These are phyloP conservation scores for Thymelicus acteon DNA, from an alignment of 2,888 invertebrate species.

Conservation along the genomic window DNA sequence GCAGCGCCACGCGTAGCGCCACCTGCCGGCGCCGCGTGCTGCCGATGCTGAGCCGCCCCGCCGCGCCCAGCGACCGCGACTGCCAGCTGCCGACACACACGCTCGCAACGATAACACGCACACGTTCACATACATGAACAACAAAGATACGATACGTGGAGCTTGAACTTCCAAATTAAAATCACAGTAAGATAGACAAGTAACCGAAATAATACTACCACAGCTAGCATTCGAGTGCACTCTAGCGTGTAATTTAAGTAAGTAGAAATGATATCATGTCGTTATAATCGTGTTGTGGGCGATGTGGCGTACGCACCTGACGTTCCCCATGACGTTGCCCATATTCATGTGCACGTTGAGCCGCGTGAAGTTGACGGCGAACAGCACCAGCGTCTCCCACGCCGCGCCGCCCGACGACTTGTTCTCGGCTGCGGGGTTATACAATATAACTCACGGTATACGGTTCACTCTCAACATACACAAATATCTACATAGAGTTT, in stretches of 20 bases:
- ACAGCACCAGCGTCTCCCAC: slow-evolving; percentile 98
- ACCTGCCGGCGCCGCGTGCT: slow-evolving; percentile 97
- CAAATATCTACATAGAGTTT: too few species aligned
- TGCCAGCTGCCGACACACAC: slow-evolving; percentile 87
- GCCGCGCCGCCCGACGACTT: slow-evolving; percentile 86
- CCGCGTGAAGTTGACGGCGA: slow-evolving; percentile 97
- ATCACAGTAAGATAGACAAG: too few species aligned
- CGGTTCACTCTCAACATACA: too few species aligned
- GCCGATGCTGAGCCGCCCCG: slow-evolving; percentile 96
- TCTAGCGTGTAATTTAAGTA: too few species aligned
- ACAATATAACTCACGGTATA: too few species aligned
- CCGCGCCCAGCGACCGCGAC: slow-evolving; percentile 95
- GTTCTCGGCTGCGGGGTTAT: slow-evolving; percentile 39
- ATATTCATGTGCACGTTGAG: slow-evolving; percentile 99
- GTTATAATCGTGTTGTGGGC: too few species aligned
- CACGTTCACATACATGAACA: too few species aligned
- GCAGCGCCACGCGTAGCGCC: slow-evolving; percentile 94
- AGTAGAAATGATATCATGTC: too few species aligned
- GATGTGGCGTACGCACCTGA: slow-evolving; percentile 87
- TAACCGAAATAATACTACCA: too few species aligned
- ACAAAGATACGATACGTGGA: too few species aligned
- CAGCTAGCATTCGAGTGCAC: too few species aligned
- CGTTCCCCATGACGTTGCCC: slow-evolving; percentile 99
- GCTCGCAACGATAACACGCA: slow-evolving; percentile 13
- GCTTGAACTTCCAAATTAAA: too few species aligned